These are phyloP conservation scores for Sarcophaga bullata DNA, from an alignment of 1,140 invertebrate species.

Conservation along the genomic window DNA sequence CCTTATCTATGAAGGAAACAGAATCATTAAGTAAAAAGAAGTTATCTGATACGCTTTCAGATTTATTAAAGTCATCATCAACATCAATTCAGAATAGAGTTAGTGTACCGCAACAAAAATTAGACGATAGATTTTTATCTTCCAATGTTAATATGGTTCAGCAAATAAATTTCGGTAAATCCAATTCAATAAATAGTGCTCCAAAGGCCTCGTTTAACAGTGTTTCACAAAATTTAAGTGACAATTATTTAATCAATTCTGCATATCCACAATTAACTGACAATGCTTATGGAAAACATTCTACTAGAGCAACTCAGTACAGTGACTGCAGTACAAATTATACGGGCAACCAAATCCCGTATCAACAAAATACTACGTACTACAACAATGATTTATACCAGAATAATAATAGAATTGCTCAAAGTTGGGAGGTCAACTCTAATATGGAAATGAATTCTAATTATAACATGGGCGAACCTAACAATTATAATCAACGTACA, in stretches of 20 bases:
- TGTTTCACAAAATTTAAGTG: conserved; percentile 11
- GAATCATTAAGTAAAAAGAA: background rate
- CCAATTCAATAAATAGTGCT: background rate
- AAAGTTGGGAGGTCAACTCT: background rate
- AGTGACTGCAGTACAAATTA: background rate
- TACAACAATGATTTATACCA: background rate
- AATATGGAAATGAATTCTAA: background rate
- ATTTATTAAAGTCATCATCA: background rate
- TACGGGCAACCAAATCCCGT: background rate
- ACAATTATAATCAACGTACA: background rate
- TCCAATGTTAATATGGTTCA: background rate
- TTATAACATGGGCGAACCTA: background rate
- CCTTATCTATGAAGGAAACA: background rate
- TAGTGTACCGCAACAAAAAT: background rate
- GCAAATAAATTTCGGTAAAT: background rate
- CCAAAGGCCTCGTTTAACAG: background rate
- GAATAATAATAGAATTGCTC: background rate
- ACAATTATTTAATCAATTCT: background rate
- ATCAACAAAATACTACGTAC: background rate
- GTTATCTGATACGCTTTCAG: background rate
- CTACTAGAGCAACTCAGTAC: too few relatives aligned
- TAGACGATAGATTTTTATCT: background rate
- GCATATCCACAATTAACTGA: background rate
- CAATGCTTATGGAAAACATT: background rate
- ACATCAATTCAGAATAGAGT: too few relatives aligned